phyloP scores from a whole-genome alignment of 2,797 vertebrate genomes.

The Melopsittacus undulatus region DNA sequence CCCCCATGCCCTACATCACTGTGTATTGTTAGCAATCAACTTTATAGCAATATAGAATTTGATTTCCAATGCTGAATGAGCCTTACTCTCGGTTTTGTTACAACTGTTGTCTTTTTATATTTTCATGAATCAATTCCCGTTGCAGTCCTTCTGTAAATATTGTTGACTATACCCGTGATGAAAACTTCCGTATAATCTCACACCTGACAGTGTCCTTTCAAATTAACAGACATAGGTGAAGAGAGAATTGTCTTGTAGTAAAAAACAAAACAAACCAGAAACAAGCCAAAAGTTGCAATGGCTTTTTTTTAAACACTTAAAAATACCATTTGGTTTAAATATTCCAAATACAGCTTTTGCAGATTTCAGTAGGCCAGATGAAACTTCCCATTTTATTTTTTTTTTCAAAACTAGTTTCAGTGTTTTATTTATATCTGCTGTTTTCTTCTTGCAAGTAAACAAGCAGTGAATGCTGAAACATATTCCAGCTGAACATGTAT shows the following conservation, averaged over 20 bases:
- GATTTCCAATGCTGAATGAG: background rate
- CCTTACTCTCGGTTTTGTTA: background rate
- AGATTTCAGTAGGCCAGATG: constrained; percentile 61
- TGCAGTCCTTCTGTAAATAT: background rate
- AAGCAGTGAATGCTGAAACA: constrained; percentile 52
- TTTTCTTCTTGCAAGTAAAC: constrained; percentile 56
- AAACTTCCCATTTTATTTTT: constrained; percentile 12
- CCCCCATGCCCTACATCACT: background rate
- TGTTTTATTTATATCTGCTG: background rate
- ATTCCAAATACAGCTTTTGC: constrained; percentile 42
- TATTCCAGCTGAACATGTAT: constrained; percentile 40
- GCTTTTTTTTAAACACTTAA: background rate
- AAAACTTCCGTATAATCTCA: background rate
- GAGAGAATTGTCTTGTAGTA: background rate
- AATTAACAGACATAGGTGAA: background rate
- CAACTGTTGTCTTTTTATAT: background rate
- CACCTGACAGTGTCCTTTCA: background rate
- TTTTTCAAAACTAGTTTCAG: constrained; percentile 23
- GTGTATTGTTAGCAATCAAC: background rate
- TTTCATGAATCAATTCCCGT: background rate
- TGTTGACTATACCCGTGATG: background rate
- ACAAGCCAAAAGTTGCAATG: background rate
- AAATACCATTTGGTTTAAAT: background rate
- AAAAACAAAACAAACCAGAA: background rate
- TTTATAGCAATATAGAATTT: background rate